Evolutionary conservation across 2,888 invertebrate species (phyloP), one percentile per base, ranked within the genome.

Genomic region (Drosophila nigricruria): DNA sequence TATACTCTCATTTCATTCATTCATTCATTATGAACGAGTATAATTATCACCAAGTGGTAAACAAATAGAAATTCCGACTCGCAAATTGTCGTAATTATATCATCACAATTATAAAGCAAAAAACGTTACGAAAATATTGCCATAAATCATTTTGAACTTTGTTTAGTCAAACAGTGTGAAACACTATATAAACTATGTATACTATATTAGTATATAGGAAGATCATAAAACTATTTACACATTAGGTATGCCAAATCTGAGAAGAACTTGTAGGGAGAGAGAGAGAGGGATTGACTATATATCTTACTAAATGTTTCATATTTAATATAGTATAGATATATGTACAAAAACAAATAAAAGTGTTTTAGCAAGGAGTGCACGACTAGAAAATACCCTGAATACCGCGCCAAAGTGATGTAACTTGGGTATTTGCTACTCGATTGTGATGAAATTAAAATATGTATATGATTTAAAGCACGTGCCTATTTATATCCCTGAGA

Each of bases 61-160:
- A 78, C 67, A 77, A 73, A 75, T 50, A 62, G 56, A 75, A 38
- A 45, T 40, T 47, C 43, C 43, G 54, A 57, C 60, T 61, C 50
- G 70, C 50, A 62, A 74, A 79, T 74, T 79, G 58, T 74, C 79
- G 69, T 79, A 79, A 76, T 76, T 79, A 76, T 76, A 69, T 76
- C 76, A 76, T 64, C 75, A 52, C 42, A 74, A 78, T 73, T 73
- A 79, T 64, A 59, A 50, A 69, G 38, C 27, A 47, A 68, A 47
- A 47, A 76, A 58, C 49, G 43, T 54, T 60, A 23, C 60, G 66
- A 70, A 70, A 66, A 58, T 66, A 70, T 79, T 56, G 38, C 25
- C 71, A 58, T 61, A 64, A 76, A 79, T 20, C 54, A 61, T 76
- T 76, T 56, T 64, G 76, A 70, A 76, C 71, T 79, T 79, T 77